phyloP scores from a whole-genome alignment of 2,113 vertebrate genomes.

The Uropsilus gracilis region DNA sequence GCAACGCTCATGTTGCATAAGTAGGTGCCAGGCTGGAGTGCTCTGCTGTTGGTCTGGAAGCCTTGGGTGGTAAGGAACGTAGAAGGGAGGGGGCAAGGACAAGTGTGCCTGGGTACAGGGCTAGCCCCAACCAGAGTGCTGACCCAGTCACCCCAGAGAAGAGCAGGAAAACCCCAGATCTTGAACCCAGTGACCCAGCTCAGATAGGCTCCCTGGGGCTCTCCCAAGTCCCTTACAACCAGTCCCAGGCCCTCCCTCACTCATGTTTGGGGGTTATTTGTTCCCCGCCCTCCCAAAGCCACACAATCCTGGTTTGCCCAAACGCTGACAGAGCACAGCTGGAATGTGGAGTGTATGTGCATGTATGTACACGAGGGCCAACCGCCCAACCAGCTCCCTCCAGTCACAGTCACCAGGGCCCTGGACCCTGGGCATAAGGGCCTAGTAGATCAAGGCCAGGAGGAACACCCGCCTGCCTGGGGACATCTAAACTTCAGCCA shows the following conservation, averaged over 20 bases:
- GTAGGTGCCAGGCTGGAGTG: background rate
- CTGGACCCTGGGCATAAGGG: background rate
- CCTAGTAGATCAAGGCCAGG: background rate
- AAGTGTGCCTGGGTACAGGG: background rate
- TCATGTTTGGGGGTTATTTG: constrained; percentile 64
- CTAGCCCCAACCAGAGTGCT: background rate
- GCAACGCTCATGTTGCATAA: background rate
- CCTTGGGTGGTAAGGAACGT: background rate
- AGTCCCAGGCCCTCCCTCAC: background rate
- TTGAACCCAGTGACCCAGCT: background rate
- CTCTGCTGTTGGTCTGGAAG: background rate
- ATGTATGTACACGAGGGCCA: background rate
- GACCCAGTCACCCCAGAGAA: background rate
- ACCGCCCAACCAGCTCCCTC: background rate
- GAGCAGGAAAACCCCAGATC: background rate
- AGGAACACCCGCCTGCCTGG: background rate
- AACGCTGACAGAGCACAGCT: constrained; percentile 65
- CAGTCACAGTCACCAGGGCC: background rate
- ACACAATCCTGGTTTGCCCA: constrained; percentile 72
- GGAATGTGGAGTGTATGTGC: constrained; percentile 65
- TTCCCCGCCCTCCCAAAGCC: constrained; percentile 58
- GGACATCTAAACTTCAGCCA: background rate
- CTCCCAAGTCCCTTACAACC: background rate
- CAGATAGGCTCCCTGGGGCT: background rate
- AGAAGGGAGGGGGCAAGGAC: background rate